Evolutionary conservation across 2,113 vertebrate species (phyloP), one percentile per base, ranked within the genome.

Genomic region (Cromileptes altivelis): DNA sequence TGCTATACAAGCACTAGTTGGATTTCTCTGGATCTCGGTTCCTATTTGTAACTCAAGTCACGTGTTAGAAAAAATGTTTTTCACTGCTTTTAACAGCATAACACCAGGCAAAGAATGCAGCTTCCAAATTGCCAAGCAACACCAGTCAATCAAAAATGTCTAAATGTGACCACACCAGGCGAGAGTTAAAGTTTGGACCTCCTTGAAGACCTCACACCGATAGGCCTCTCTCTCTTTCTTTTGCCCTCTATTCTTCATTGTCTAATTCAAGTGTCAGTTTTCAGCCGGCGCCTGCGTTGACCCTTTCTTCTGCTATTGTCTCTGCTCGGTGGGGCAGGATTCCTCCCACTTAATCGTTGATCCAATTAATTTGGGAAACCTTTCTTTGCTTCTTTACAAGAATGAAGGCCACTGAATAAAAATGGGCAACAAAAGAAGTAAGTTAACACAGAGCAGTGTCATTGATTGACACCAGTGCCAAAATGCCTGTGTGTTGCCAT

Each of bases 181-280:
- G 47, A 63, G 45, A 65, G 78, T 47, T 89, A 50, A 53, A 85
- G 84, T 85, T 67, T 70, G 80, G 83, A 86, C 81, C 82, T 88
- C 82, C 78, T 80, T 74, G 75, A 80, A 88, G 93, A 94, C 92
- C 92, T 84, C 92, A 93, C 94, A 94, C 84, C 70, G 76, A 89
- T 81, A 17, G 80, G 85, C 87, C 80, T 80, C 85, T 75, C 71
- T 84, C 63, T 67, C 49, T 88, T 88, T 84, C 80, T 84, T 56
- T 86, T 85, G 84, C 86, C 45, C 80, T 82, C 84, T 63, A 90
- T 92, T 92, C 91, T 92, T 92, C 90, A 90, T 93, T 91, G 89
- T 93, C 81, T 91, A 83, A 93, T 92, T 94, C 92, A 94, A 92
- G 92, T 93, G 93, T 93, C 93, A 94, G 67, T 91, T 94, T 92